phyloP scores from a whole-genome alignment of 2,797 vertebrate genomes.

The Sebastes elongatus region DNA sequence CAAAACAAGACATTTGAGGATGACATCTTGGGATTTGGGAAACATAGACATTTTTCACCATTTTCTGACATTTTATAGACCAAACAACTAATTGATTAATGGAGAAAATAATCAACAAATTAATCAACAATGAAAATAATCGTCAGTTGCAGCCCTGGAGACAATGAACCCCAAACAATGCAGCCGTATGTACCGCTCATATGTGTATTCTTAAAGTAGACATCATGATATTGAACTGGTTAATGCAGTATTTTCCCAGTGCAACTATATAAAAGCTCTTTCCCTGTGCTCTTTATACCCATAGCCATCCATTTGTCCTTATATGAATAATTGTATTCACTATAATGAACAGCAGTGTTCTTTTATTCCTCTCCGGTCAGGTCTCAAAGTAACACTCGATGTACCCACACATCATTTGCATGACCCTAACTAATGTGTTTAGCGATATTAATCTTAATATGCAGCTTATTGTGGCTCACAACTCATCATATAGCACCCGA shows the following conservation, averaged over 20 bases:
- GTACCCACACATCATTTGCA: constrained; percentile 14
- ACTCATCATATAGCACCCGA: constrained; percentile 9
- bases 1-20: too few relatives aligned
- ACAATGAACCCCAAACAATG: background rate
- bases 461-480: constrained; percentile 34
- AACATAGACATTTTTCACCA: too few relatives aligned
- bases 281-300: background rate
- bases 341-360: background rate
- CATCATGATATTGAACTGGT: background rate
- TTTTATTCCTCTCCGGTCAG: background rate
- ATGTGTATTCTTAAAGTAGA: background rate
- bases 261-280: background rate
- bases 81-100: too few relatives aligned
- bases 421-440: constrained; percentile 25
- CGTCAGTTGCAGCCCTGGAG: background rate
- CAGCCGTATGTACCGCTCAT: background rate
- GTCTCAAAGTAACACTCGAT: background rate
- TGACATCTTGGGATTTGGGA: too few relatives aligned
- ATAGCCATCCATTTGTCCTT: background rate
- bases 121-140: too few relatives aligned
- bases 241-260: background rate
- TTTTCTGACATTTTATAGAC: too few relatives aligned
- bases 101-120: too few relatives aligned
- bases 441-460: constrained; percentile 45
- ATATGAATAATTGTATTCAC: background rate